A percentile compares a stretch with the other conserved stretches of the same genome.
Evolutionary conservation across 64 coral and sea anemone species (phyloP).

Genomic region (Cladopsammia gracilis): DNA sequence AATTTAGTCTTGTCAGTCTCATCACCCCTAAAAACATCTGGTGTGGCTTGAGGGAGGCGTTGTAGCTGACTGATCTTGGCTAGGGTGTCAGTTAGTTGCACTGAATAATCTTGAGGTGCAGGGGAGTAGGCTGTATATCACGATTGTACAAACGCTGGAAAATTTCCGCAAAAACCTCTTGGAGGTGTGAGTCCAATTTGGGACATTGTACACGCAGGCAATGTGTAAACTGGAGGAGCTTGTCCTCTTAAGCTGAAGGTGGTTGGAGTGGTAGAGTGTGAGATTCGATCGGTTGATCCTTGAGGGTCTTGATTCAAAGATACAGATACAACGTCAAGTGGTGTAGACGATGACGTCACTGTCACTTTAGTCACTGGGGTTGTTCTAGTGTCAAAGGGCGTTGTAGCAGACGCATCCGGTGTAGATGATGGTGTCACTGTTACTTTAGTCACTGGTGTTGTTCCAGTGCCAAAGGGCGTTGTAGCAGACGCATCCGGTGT

Average conservation of each 20-base stretch:
- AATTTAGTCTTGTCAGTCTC: constrained; percentile 63
- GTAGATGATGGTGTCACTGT: background rate
- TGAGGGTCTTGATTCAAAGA: no score
- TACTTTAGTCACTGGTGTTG: background rate
- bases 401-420: no score
- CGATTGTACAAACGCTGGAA: constrained; percentile 24
- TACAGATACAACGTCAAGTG: no score
- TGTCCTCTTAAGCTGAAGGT: background rate
- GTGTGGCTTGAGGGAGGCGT: constrained; percentile 45
- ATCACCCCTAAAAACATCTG: constrained; percentile 56
- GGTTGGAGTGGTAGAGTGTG: background rate
- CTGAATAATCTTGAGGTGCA: constrained; percentile 6
- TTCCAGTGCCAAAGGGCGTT: background rate
- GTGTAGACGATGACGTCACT: no score
- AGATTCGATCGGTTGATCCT: no score
- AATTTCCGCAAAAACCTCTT: constrained; percentile 18
- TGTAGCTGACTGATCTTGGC: constrained; percentile 57
- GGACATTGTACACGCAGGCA: background rate
- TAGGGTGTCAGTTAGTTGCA: constrained; percentile 18
- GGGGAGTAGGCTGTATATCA: background rate
- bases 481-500: background rate
- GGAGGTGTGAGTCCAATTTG: background rate
- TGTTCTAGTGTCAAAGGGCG: no score
- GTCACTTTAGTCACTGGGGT: no score
- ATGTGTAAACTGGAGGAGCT: background rate